phyloP scores from a whole-genome alignment of 2,888 invertebrate species.

The Notocelia uddmanniana region DNA sequence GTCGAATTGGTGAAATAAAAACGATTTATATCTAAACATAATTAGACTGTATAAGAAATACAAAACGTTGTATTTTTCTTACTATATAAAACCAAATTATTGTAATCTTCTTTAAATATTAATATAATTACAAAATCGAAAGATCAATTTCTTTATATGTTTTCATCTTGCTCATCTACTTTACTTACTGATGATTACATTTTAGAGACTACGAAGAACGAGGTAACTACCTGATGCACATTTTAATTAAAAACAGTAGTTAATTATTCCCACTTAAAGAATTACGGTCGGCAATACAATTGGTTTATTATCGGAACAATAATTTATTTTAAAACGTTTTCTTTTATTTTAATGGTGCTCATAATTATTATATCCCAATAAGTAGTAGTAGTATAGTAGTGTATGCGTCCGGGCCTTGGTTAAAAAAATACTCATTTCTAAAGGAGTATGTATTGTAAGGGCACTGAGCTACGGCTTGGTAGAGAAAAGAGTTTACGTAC shows the following conservation, averaged over 20 bases:
- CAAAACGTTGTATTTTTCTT: too few species aligned
- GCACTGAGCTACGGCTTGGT: too few species aligned
- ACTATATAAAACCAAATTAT: too few species aligned
- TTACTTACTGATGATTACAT: neutral
- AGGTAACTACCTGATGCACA: constrained; percentile 30
- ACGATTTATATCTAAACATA: neutral
- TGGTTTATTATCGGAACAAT: neutral
- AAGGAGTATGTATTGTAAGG: too few species aligned
- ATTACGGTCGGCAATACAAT: constrained; percentile 28
- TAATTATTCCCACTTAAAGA: constrained; percentile 38
- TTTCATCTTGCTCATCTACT: neutral
- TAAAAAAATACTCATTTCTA: too few species aligned
- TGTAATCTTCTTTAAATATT: neutral
- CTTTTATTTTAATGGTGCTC: too few species aligned
- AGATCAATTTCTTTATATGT: too few species aligned
- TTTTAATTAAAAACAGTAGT: constrained; percentile 37
- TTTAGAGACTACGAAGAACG: constrained; percentile 3
- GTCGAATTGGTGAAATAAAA: neutral
- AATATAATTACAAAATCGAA: too few species aligned
- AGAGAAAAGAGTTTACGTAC: too few species aligned
- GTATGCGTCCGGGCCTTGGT: too few species aligned
- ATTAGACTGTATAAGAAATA: neutral
- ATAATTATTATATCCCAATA: too few species aligned
- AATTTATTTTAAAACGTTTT: neutral
- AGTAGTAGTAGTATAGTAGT: too few species aligned